Evolutionary conservation across 2,888 invertebrate species (phyloP), one percentile per base, ranked within the genome.

Genomic region (Sesia apiformis): DNA sequence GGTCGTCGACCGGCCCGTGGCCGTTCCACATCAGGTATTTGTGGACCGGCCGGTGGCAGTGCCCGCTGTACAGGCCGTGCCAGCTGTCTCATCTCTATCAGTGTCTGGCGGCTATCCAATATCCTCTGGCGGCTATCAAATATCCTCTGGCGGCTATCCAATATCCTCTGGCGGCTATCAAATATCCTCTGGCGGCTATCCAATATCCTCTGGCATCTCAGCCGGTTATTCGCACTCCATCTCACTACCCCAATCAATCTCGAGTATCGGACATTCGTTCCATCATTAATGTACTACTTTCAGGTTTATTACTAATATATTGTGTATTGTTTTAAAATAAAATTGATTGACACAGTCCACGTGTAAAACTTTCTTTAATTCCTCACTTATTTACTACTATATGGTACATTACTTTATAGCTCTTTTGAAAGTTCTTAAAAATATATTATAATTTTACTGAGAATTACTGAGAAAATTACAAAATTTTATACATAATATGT

Each of bases 21-120:
- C 86, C 0, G 83, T 87, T 0, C 78, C 82, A 0, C 82, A 82
- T n/a, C 81, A 81, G 4, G 78, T 84, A 0, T 74, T 74, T 3
- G 78, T 77, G 5, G 80, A 75, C 55, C 76, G 67, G 58, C 75
- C 63, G 49, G 85, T 65, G 7, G 58, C 65, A 1, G 60, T 68
- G 3, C 57, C 54, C n/a, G 56, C 63, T 4, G 59, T 38, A 38
- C 38, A 8, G 1, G 51, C 23, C n/a, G 49, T 49, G 8, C n/a
- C 49, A 5, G 23, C 38, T 38, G n/a, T 8, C 46, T 46, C 46
- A 8, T 46, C 46, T 8, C 38, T 50, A 8, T 38, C 50, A 8
- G 38, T 50, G 38, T 46, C 46, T 4, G 38, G 38, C 8, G 50
- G 50, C 50, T 23, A 23, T 23, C 23, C 23, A 23, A 23, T 23